Evolutionary conservation across 2,888 invertebrate genomes (phyloP).

Genomic region (Latheticus oryzae): DNA sequence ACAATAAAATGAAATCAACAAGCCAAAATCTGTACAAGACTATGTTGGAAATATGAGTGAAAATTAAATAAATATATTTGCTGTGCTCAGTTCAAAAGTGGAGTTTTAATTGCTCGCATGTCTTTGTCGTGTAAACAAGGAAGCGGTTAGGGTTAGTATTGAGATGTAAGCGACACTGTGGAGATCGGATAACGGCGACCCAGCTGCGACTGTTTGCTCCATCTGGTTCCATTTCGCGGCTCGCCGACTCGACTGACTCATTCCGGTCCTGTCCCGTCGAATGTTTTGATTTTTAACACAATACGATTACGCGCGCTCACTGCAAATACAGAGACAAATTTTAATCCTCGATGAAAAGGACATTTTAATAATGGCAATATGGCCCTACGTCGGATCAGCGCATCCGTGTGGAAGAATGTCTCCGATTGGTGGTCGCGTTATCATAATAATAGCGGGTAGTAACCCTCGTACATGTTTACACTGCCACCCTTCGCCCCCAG

Average conservation of each 20-base stretch:
- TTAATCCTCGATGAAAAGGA: conserved; percentile 53
- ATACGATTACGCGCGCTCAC: conserved; percentile 55
- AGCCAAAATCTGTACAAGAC: no score
- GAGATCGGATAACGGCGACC: conserved; percentile 46
- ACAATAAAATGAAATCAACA: no score
- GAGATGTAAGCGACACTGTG: conserved; percentile 63
- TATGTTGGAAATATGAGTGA: no score
- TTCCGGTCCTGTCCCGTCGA: conserved; percentile 42
- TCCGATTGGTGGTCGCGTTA: conserved; percentile 61
- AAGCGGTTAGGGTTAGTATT: conserved; percentile 58
- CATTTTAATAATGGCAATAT: conserved; percentile 52
- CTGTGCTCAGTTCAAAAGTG: no score
- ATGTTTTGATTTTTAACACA: conserved; percentile 59
- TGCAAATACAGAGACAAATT: conserved; percentile 54
- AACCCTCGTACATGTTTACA: conserved; percentile 54
- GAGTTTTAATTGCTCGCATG: conserved; percentile 61
- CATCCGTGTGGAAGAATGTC: conserved; percentile 62
- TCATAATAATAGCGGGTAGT: conserved; percentile 61
- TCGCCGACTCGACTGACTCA: conserved; percentile 57
- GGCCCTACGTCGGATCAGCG: conserved; percentile 54
- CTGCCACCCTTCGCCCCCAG: conserved; percentile 53
- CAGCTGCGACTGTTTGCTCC: conserved; percentile 64
- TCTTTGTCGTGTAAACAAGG: conserved; percentile 61
- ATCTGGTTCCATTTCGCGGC: conserved; percentile 64
- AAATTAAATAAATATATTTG: no score